phyloP scores from a whole-genome alignment of 2,113 vertebrate genomes.

The Urocolius indicus region DNA sequence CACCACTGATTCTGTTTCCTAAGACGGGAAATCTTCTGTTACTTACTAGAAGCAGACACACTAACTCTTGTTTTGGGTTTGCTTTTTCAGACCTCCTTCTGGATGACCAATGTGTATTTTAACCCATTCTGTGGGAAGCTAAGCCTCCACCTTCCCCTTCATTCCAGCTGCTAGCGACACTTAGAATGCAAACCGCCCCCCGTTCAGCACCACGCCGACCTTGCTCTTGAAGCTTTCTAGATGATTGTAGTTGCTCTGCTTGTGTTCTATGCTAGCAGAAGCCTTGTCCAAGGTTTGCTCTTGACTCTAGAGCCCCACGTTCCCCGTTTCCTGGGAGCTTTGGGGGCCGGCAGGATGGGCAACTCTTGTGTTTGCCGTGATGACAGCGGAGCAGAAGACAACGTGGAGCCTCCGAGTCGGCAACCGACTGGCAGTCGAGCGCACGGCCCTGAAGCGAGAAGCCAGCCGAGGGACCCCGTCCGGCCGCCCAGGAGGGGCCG shows the following conservation, averaged over 20 bases:
- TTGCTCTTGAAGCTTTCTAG: conserved; percentile 82
- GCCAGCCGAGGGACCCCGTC: conserved; percentile 91
- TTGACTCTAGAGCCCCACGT: conserved; percentile 85
- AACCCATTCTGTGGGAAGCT: conserved; percentile 51
- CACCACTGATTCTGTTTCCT: not conserved
- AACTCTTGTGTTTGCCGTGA: conserved; percentile 97
- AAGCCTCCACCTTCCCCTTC: conserved; percentile 10
- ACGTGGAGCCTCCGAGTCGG: conserved; percentile 78
- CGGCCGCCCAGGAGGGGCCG: conserved; percentile 92
- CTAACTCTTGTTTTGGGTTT: conserved; percentile 39
- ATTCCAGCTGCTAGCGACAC: conserved; percentile 50
- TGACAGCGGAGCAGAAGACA: conserved; percentile 92
- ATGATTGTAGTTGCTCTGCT: conserved; percentile 97
- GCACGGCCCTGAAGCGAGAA: conserved; percentile 78
- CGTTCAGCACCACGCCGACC: conserved; percentile 73
- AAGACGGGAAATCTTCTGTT: not conserved
- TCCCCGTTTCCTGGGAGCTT: conserved; percentile 81
- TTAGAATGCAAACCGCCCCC: conserved; percentile 73
- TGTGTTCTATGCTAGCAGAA: conserved; percentile 96
- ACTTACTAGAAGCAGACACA: not conserved
- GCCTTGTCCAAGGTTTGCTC: conserved; percentile 91
- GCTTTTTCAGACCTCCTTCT: conserved; percentile 64
- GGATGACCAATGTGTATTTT: conserved; percentile 58
- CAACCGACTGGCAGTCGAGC: conserved; percentile 81
- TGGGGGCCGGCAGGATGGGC: conserved; percentile 86